Evolutionary conservation across 1,140 invertebrate genomes (phyloP).

Genomic region (Drosophila yakuba): DNA sequence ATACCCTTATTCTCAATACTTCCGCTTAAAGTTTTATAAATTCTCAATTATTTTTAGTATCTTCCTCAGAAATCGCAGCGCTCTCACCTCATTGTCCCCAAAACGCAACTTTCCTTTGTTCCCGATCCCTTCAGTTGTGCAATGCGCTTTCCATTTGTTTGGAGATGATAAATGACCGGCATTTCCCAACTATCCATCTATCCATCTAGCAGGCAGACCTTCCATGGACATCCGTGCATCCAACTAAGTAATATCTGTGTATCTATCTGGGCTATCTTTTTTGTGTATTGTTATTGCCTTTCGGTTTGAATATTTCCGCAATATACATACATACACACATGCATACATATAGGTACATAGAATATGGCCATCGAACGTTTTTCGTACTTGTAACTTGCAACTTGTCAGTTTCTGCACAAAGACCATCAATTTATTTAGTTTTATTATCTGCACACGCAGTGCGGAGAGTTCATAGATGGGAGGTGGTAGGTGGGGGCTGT

Average conservation of each 20-base stretch:
- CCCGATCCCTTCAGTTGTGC: constrained; percentile 19
- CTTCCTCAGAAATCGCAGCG: not conserved
- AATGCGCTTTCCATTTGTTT: constrained; percentile 44
- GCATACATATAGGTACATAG: constrained; percentile 4
- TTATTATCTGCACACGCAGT: constrained; percentile 81
- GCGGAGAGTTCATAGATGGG: constrained; percentile 35
- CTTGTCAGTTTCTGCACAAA: constrained; percentile 80
- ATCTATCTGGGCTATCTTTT: constrained; percentile 61
- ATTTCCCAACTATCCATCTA: constrained; percentile 40
- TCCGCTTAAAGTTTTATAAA: not conserved
- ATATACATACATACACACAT: constrained; percentile 3
- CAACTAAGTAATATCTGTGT: constrained; percentile 50
- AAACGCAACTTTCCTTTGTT: constrained; percentile 12
- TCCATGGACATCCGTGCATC: constrained; percentile 35
- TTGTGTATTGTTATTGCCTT: constrained; percentile 47
- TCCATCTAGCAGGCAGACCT: not conserved
- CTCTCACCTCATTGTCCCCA: constrained; percentile 20
- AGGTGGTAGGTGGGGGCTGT: not conserved
- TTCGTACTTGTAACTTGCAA: constrained; percentile 58
- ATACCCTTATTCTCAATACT: not conserved
- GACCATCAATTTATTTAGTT: constrained; percentile 82
- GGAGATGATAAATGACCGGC: constrained; percentile 68
- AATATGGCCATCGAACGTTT: constrained; percentile 72
- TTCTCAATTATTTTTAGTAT: not conserved
- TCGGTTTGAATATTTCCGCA: constrained; percentile 46